Percentiles rank a stretch among this genome's conserved stretches.
Conservation (phyloP, 2,797 vertebrate species). For the Xerus rutilus region DNA sequence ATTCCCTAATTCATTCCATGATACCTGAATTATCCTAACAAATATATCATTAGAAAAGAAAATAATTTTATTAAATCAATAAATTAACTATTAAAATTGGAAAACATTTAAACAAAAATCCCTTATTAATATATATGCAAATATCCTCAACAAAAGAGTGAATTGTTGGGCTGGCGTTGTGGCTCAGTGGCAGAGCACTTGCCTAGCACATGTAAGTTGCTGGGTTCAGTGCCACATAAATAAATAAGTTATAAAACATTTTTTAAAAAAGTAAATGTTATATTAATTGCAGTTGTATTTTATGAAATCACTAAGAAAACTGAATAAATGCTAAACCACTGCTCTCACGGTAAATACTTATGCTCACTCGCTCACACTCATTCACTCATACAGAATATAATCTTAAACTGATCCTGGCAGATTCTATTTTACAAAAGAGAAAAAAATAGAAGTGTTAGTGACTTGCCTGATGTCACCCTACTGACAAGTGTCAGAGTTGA, state of each 20-base stretch:
- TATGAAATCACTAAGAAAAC: background rate
- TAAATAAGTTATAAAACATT: too few species aligned
- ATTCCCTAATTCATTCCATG: too few species aligned
- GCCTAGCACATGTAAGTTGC: too few species aligned
- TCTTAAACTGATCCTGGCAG: background rate
- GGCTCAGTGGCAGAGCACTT: too few species aligned
- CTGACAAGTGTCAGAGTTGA: background rate
- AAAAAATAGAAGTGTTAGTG: background rate
- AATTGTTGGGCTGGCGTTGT: too few species aligned
- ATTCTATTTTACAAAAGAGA: background rate
- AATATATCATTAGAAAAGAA: background rate
- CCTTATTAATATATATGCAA: background rate
- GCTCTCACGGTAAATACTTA: background rate
- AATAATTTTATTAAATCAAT: background rate
- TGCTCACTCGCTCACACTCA: too few species aligned
- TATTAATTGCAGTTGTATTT: background rate
- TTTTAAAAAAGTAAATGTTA: too few species aligned
- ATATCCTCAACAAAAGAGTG: background rate
- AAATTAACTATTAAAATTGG: too few species aligned
- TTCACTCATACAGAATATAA: background rate
- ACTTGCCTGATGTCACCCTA: background rate
- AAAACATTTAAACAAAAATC: background rate
- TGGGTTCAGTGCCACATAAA: too few species aligned
- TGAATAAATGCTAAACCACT: background rate
- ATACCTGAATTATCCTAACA: background rate